Evolutionary conservation across 2,113 vertebrate genomes (phyloP), one percentile per base, ranked within the genome.

Genomic region (Paramormyrops kingsleyae): DNA sequence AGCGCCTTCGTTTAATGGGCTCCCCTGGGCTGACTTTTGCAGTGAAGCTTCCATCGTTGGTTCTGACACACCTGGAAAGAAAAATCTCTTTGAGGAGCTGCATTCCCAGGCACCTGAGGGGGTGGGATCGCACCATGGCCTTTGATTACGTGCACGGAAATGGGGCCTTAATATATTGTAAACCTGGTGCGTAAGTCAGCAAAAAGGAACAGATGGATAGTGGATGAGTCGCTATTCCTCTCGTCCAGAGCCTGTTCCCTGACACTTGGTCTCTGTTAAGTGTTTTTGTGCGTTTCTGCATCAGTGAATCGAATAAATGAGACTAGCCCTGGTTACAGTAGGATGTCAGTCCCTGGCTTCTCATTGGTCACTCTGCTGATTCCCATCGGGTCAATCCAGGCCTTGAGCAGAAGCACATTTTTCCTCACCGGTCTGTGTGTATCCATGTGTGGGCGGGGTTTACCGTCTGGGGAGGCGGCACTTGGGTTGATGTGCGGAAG

Each of bases 1-100:
- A 91, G 91, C 90, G 90, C 90, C 88, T 91, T 90, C 91, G 66
- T 91, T 93, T 93, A 93, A 93, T 93, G 89, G 93, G 90, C 90
- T 93, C 93, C 93, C 93, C 56, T 90, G 93, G 90, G 93, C 87
- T 90, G 85, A 56, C 87, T 59, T 89, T 89, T 85, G 74, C 87
- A 47, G 88, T 89, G 90, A 87, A 53, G 83, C 88, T 89, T 56
- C 50, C 87, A 4, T 88, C 35, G 89, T 89, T 90, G 90, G 88
- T 91, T 92, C 90, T 89, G 89, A 90, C 92, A 88, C 91, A 92
- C 90, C 92, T 92, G 92, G 90, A 91, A 90, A 88, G 62, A 91
- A 88, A 90, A 44, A 80, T 12, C 47, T 70, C 88, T 88, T 91
- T 90, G 52, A 88, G 56, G 84, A 88, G 87, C 35, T 19, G 49